Conservation (phyloP, 2,888 invertebrate genomes). For the Acleris cristana region DNA sequence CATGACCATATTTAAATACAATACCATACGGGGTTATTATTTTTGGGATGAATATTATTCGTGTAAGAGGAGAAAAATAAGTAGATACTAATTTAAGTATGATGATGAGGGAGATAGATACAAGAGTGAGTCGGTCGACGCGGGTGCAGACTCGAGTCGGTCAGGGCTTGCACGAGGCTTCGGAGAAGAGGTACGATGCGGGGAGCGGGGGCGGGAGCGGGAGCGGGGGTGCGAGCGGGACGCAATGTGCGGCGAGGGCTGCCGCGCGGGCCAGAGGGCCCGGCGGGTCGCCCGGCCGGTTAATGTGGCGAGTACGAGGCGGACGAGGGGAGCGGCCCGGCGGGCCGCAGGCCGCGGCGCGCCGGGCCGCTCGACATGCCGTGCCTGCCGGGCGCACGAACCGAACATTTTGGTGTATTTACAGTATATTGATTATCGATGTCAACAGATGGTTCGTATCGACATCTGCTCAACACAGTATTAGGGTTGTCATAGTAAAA, state of each 20-base stretch:
- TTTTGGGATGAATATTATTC: not conserved
- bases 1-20: not conserved
- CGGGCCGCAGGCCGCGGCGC: not conserved
- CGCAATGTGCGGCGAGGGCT: conserved; percentile 41
- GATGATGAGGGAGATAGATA: conserved; percentile 7
- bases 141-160: not conserved
- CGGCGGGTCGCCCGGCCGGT: conserved; percentile 30
- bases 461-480: too few relatives aligned
- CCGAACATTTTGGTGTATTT: too few relatives aligned
- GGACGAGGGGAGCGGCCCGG: too few relatives aligned
- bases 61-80: not conserved
- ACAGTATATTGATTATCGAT: too few relatives aligned
- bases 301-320: conserved; percentile 23
- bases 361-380: not conserved
- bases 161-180: not conserved
- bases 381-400: too few relatives aligned
- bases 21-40: not conserved
- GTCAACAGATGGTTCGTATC: too few relatives aligned
- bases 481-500: too few relatives aligned
- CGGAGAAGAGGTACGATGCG: not conserved
- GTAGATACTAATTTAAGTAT: not conserved
- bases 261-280: conserved; percentile 39
- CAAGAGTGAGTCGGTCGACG: not conserved
- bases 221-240: conserved; percentile 19
- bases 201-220: conserved; percentile 10